phyloP scores from a whole-genome alignment of 1,140 invertebrate genomes.

The Formica exsecta region DNA sequence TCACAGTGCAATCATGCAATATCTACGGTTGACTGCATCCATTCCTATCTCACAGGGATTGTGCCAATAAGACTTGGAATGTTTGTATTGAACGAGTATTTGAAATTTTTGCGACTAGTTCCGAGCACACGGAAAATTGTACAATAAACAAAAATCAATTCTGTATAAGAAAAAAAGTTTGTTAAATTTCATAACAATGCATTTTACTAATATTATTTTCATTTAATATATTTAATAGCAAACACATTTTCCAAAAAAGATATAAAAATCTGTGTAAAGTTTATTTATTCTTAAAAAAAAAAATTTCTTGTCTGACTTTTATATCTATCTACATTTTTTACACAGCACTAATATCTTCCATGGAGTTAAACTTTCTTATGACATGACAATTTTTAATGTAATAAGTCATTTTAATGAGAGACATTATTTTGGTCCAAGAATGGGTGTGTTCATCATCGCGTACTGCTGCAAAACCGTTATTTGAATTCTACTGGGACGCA shows the following conservation, averaged over 20 bases:
- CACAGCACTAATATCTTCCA: neutral
- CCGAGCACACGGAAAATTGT: neutral
- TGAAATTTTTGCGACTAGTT: slow-evolving; percentile 18
- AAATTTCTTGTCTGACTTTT: neutral
- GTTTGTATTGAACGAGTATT: slow-evolving; percentile 16
- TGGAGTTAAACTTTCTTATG: neutral
- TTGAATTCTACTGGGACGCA: slow-evolving; percentile 9
- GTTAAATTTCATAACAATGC: neutral
- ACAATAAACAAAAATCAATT: neutral
- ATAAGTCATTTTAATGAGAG: neutral
- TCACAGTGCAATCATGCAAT: slow-evolving; percentile 47
- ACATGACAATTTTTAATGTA: neutral
- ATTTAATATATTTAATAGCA: neutral
- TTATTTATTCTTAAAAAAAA: neutral
- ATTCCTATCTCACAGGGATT: slow-evolving; percentile 13
- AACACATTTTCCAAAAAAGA: neutral
- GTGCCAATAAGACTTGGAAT: slow-evolving; percentile 11
- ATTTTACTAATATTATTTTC: neutral
- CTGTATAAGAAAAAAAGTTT: neutral
- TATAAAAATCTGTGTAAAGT: neutral
- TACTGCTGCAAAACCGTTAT: neutral
- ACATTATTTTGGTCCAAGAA: neutral
- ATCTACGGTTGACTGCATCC: slow-evolving; percentile 27
- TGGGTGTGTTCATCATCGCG: neutral
- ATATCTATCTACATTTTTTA: neutral